Evolutionary conservation across 2,113 vertebrate genomes (phyloP).

Genomic region (Rallus limicola): DNA sequence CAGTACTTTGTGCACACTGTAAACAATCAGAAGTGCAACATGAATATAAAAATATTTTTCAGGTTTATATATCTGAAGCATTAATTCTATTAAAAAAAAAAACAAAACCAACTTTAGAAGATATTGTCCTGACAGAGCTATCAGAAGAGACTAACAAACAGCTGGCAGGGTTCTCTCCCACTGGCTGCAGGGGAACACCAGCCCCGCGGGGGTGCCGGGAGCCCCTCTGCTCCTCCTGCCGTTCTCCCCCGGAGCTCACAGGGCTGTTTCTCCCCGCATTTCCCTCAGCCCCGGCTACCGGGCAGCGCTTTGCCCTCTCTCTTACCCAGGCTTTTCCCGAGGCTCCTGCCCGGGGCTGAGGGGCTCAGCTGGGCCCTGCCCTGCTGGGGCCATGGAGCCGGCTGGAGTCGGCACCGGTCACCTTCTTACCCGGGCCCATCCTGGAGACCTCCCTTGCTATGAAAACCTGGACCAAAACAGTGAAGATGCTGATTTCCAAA

Average conservation of each 20-base stretch:
- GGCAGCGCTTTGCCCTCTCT: background rate
- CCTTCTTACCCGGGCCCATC: background rate
- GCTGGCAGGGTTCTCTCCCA: fast-evolving
- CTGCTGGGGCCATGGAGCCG: background rate
- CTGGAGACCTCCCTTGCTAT: fast-evolving
- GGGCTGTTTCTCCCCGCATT: background rate
- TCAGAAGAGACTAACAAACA: background rate
- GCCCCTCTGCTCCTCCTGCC: background rate
- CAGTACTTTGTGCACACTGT: background rate
- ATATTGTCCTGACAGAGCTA: fast-evolving
- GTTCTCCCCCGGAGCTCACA: background rate
- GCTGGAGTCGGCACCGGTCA: background rate
- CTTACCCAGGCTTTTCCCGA: too few relatives aligned
- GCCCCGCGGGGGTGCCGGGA: background rate
- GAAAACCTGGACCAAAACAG: background rate
- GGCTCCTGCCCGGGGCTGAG: background rate
- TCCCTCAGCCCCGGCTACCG: background rate
- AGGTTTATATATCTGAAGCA: background rate
- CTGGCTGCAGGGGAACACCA: background rate
- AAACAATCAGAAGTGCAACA: background rate
- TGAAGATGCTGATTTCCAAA: background rate
- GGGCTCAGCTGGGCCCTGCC: background rate
- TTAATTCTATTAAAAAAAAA: background rate
- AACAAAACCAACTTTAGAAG: background rate
- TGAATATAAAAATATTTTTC: background rate